Conservation (phyloP, 1,140 invertebrate species). For the Neotoxoptera formosana region DNA sequence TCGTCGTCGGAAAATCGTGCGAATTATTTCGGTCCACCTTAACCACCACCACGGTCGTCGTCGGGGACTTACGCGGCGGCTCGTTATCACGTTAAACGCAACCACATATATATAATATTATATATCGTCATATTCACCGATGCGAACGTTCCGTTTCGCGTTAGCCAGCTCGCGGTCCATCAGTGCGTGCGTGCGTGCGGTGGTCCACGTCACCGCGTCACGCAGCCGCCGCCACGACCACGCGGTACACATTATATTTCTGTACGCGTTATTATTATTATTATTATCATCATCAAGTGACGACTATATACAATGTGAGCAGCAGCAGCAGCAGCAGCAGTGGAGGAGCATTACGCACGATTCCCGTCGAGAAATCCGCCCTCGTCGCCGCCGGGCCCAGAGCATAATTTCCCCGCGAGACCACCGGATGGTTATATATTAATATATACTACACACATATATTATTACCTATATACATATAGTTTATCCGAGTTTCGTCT, state of each 20-base stretch:
- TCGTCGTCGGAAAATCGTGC: neutral
- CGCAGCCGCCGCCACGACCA: neutral
- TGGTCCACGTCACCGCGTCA: conserved; percentile 7
- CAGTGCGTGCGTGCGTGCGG: neutral
- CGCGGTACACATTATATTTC: neutral
- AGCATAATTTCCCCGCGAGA: conserved; percentile 11
- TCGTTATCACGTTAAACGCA: neutral
- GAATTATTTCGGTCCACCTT: neutral
- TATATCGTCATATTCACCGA: neutral
- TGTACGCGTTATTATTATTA: neutral
- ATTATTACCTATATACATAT: neutral
- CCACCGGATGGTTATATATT: neutral
- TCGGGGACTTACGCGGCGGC: no score
- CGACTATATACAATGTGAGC: neutral
- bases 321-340: neutral
- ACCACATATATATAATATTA: neutral
- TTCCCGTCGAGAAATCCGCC: neutral
- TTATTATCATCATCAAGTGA: neutral
- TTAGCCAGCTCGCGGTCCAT: neutral
- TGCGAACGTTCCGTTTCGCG: neutral
- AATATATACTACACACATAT: neutral
- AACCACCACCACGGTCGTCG: no score
- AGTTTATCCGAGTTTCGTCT: neutral
- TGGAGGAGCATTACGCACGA: neutral
- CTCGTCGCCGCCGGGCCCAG: neutral